Conservation (phyloP, 1,140 invertebrate species). For the Drosophila pandora region DNA sequence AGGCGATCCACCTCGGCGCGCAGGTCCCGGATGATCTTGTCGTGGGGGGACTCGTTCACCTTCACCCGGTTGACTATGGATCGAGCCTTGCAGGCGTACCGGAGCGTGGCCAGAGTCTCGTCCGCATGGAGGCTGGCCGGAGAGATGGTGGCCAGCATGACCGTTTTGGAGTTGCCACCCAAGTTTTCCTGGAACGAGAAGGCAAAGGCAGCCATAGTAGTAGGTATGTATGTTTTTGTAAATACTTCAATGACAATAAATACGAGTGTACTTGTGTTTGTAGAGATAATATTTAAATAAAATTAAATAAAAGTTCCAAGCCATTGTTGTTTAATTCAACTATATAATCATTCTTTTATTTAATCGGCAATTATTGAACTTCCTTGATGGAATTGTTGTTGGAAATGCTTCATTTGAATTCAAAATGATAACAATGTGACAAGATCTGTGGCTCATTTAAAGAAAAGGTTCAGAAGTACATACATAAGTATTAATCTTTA, state of each 20-base stretch:
- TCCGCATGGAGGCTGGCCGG: constrained; percentile 91
- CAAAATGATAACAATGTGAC: neutral
- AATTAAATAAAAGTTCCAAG: neutral
- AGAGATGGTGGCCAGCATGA: constrained; percentile 93
- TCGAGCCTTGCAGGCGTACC: constrained; percentile 94
- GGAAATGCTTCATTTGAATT: constrained; percentile 6
- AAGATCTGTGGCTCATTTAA: neutral
- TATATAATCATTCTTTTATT: neutral
- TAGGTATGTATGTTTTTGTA: too few relatives aligned
- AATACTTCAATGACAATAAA: too few relatives aligned
- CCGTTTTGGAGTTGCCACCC: constrained; percentile 96
- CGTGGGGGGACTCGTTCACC: constrained; percentile 95
- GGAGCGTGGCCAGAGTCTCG: constrained; percentile 92
- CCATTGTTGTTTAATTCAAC: neutral
- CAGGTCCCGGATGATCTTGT: constrained; percentile 92
- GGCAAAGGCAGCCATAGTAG: too few relatives aligned
- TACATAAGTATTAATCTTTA: too few relatives aligned
- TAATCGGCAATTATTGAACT: neutral
- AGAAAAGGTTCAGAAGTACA: too few relatives aligned
- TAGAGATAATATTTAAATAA: too few relatives aligned
- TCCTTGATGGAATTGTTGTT: neutral
- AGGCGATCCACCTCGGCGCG: constrained; percentile 90
- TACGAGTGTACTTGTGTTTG: too few relatives aligned
- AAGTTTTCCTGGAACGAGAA: constrained; percentile 89
- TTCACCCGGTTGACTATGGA: constrained; percentile 97